phyloP scores from a whole-genome alignment of 1,140 invertebrate genomes.

The Pachypeltis micranthus region DNA sequence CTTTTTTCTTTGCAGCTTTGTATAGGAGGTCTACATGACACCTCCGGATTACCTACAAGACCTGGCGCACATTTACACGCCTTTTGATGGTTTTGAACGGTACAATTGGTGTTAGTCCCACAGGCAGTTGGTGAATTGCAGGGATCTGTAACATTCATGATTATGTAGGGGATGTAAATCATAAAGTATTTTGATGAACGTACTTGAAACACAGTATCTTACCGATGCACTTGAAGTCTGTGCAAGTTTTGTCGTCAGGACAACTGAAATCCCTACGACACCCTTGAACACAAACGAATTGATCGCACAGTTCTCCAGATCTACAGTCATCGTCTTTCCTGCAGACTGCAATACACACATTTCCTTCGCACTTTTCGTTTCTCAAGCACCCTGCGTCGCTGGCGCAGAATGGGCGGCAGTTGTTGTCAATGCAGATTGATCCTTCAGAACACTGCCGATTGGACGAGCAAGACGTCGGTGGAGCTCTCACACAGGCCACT shows the following conservation, averaged over 20 bases:
- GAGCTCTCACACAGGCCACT: conserved; percentile 66
- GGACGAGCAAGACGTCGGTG: conserved; percentile 51
- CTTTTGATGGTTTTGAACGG: conserved; percentile 52
- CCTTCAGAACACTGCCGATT: conserved; percentile 59
- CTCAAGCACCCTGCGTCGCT: conserved; percentile 58
- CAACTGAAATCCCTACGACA: conserved; percentile 73
- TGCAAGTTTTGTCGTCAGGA: conserved; percentile 50
- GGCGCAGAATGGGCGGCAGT: conserved; percentile 64
- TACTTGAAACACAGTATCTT: conserved; percentile 18
- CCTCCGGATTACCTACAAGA: conserved; percentile 59
- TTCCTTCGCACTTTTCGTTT: conserved; percentile 51
- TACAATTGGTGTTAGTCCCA: conserved; percentile 67
- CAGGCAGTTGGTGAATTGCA: conserved; percentile 65
- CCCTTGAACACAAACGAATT: conserved; percentile 59
- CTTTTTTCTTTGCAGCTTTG: conserved; percentile 46
- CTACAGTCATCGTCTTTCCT: conserved; percentile 65
- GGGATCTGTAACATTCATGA: conserved; percentile 38
- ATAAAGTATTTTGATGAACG: neutral
- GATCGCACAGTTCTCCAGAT: conserved; percentile 71
- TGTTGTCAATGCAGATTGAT: conserved; percentile 52
- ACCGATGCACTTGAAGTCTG: conserved; percentile 58
- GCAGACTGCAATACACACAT: conserved; percentile 58
- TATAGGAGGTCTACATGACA: conserved; percentile 55
- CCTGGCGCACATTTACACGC: conserved; percentile 58
- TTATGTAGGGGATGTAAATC: neutral